Evolutionary conservation across 2,797 vertebrate species (phyloP).

Genomic region (Poliocrania exsul): DNA sequence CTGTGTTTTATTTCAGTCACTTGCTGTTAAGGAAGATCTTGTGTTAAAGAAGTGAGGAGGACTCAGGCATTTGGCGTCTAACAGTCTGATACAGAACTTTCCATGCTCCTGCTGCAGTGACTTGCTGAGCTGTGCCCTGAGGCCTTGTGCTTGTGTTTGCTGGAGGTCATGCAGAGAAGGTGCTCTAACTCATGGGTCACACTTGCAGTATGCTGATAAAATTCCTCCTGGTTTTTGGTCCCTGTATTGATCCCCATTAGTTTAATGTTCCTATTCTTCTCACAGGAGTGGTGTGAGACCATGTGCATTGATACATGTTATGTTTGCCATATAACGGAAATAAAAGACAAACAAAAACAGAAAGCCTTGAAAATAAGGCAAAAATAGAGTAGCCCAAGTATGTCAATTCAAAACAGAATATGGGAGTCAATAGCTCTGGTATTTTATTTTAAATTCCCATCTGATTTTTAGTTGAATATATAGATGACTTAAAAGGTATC

Average conservation of each 20-base stretch:
- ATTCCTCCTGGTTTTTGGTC: not conserved
- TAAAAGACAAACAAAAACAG: not conserved
- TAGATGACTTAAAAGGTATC: not conserved
- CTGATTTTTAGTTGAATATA: not conserved
- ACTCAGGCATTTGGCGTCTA: not conserved
- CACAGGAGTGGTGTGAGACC: not conserved
- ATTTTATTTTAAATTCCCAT: not conserved
- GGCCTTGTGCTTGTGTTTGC: rapidly evolving
- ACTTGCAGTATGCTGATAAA: not conserved
- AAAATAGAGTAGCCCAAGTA: not conserved
- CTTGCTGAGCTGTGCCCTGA: not conserved
- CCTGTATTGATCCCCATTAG: not conserved
- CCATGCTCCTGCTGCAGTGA: not conserved
- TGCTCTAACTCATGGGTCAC: not conserved
- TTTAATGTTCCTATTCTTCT: not conserved
- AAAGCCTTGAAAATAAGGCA: not conserved
- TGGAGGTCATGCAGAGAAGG: not conserved
- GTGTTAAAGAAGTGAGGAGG: not conserved
- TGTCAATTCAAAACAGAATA: not conserved
- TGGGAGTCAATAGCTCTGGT: not conserved
- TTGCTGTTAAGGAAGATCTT: not conserved
- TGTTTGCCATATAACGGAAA: not conserved
- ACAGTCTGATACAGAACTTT: not conserved
- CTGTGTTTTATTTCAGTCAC: not conserved
- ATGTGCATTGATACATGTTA: rapidly evolving